Evolutionary conservation across 2,113 vertebrate genomes (phyloP).

Genomic region (Excalfactoria chinensis): DNA sequence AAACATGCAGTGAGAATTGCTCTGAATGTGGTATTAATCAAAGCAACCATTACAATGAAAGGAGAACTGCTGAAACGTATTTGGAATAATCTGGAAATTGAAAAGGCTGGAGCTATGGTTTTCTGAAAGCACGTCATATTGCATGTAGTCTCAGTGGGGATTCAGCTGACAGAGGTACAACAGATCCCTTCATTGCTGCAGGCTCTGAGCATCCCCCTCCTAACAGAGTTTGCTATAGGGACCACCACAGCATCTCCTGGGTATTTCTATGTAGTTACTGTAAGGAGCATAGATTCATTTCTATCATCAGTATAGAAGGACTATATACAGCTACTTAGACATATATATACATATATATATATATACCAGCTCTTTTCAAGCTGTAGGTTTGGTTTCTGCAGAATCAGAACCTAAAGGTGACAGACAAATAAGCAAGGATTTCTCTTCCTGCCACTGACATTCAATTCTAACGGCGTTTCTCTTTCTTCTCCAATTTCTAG

Average conservation of each 20-base stretch:
- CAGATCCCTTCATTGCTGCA: not conserved
- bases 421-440: accelerated
- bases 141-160: not conserved
- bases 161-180: not conserved
- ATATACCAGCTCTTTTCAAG: not conserved
- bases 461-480: not conserved
- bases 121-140: not conserved
- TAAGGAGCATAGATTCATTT: not conserved
- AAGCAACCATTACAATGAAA: slow-evolving; percentile 15
- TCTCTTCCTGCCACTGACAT: not conserved
- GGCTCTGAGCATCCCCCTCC: not conserved
- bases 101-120: not conserved
- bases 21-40: slow-evolving; percentile 46
- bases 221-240: not conserved
- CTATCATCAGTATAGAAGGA: not conserved
- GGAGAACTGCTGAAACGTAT: slow-evolving; percentile 2
- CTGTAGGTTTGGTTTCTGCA: not conserved
- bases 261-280: not conserved
- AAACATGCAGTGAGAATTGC: not conserved
- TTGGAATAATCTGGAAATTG: slow-evolving; percentile 12
- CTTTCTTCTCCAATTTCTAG: slow-evolving; percentile 64
- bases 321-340: not conserved
- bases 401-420: not conserved
- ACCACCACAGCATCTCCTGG: not conserved
- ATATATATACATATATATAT: no score